Base-by-base conservation (phyloP, 2,888 invertebrate genomes). In the Nymphalis polychloros region DNA sequence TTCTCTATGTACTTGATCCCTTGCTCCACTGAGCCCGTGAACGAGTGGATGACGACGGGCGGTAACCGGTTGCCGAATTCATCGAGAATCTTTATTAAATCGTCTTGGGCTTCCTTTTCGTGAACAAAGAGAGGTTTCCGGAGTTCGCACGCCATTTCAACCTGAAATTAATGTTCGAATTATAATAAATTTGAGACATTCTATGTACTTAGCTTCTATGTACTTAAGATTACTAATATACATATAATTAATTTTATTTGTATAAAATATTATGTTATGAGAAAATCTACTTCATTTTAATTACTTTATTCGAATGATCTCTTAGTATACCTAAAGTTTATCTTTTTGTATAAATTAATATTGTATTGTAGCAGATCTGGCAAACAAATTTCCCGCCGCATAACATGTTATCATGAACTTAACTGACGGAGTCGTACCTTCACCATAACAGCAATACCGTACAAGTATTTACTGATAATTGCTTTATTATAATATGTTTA, bases 101-200 rank as follows among this genome's bases (percentile, higher is more conserved):
- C 98, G 23, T 95, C 94, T 81, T 97, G 97, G 20, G 98, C 98
- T 77, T 97, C 97, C 85, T 98, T 95, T 89, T 98, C 98, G 86
- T 98, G 98, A 59, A 98, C 95, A 81, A 98, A 95, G 53, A 98
- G 88, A 1, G 98, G 98, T 85, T 98, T 98, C 69, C 95, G 94
- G 59, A 98, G 90, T 79, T 96, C 95, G 81, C 97, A 96, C 60
- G 98, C 98, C 81, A 98, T 93, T 86, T 96, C 95, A 62, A 96
- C 94, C 96, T 96, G 86, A 8, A 90, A 90, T 69, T 63, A 71
- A 31, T 19, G 41, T 47, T 19, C 4, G 31, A n/a, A 7, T n/a
- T n/a, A 19, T 8, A n/a, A 49, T 19, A n/a, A 16, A 23, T 19
- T 49, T 17, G 48, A 49, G 3, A 8, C 8, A 49, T n/a, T 48